Percentiles rank a stretch among this genome's conserved stretches.
Conservation (phyloP, 2,888 invertebrate species). For the Sabellastarte sp. region DNA sequence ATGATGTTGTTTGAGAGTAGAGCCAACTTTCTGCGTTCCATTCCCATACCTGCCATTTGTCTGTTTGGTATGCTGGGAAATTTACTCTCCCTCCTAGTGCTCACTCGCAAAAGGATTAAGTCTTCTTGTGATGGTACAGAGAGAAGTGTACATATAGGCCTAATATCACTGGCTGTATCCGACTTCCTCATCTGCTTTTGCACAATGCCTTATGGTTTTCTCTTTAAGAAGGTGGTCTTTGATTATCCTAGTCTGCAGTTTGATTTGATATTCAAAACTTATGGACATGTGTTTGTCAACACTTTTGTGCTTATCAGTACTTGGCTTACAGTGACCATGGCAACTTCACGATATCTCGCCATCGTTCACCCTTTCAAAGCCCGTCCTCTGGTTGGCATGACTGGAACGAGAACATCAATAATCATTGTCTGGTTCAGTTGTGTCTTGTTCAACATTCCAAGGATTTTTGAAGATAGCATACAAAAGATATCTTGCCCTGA, state of each 20-base stretch:
- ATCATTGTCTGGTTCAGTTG: slow-evolving; percentile 24
- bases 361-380: slow-evolving; percentile 73
- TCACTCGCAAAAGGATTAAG: slow-evolving; percentile 37
- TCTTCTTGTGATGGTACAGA: slow-evolving; percentile 68
- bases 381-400: slow-evolving; percentile 67
- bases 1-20: no score
- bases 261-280: slow-evolving; percentile 42
- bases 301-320: slow-evolving; percentile 68
- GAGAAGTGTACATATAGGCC: slow-evolving; percentile 76
- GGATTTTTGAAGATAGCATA: slow-evolving; percentile 20
- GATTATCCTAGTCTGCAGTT: slow-evolving; percentile 9
- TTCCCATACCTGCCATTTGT: neutral
- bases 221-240: slow-evolving; percentile 10
- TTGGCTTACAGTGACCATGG: slow-evolving; percentile 73
- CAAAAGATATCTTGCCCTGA: slow-evolving; percentile 14
- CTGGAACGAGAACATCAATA: slow-evolving; percentile 44
- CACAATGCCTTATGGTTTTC: slow-evolving; percentile 64
- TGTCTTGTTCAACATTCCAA: slow-evolving; percentile 26
- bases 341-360: slow-evolving; percentile 73
- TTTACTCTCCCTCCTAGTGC: neutral
- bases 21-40: no score
- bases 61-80: neutral
- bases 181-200: slow-evolving; percentile 66
- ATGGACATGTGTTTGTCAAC: slow-evolving; percentile 47
- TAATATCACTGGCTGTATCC: slow-evolving; percentile 75